phyloP scores from a whole-genome alignment of 2,888 invertebrate genomes.

The Cepaea hortensis region DNA sequence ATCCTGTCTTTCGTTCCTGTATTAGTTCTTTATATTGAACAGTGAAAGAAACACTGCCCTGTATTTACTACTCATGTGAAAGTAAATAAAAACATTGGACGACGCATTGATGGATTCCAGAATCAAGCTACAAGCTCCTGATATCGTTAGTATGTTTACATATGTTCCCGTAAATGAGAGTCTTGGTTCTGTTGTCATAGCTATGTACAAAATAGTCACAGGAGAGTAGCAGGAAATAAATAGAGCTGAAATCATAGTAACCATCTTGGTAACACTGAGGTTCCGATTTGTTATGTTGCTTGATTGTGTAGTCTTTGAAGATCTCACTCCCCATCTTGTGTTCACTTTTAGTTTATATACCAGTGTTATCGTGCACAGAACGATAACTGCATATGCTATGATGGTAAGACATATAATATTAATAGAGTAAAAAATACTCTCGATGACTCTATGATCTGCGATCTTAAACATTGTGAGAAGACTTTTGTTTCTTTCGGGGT shows the following conservation, averaged over 20 bases:
- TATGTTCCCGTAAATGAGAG: background rate
- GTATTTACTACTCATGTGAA: conserved; percentile 6
- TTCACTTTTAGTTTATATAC: no score
- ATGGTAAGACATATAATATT: no score
- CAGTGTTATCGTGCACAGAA: no score
- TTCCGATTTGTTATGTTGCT: background rate
- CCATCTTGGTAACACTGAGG: conserved; percentile 13
- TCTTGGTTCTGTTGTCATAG: background rate
- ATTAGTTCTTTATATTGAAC: no score
- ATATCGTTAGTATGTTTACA: background rate
- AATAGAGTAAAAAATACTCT: no score
- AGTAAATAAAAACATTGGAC: conserved; percentile 9
- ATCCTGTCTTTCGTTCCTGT: no score
- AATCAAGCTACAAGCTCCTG: background rate
- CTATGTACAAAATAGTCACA: background rate
- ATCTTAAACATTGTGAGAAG: no score
- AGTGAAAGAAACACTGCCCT: background rate
- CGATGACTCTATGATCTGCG: no score
- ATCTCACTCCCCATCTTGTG: background rate
- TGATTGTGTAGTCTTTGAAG: background rate
- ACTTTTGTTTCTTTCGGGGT: no score
- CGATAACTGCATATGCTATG: no score
- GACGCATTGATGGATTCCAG: background rate
- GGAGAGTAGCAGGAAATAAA: conserved; percentile 5
- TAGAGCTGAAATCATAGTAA: background rate